Evolutionary conservation across 2,888 invertebrate genomes (phyloP).

Genomic region (Bellardia pandia): DNA sequence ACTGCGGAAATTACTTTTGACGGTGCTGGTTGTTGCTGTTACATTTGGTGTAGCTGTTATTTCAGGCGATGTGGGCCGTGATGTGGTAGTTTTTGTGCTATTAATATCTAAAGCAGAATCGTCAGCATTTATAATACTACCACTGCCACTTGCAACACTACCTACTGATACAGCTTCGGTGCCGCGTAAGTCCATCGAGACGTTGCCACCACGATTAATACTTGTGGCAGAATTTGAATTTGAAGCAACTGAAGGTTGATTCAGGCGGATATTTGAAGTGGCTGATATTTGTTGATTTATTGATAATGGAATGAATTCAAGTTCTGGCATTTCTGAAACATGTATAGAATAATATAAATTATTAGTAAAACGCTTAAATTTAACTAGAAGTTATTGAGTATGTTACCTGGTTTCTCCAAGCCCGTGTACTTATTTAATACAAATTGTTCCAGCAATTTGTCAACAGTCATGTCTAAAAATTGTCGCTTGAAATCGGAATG

Average conservation of each 20-base stretch:
- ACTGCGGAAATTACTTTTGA: conserved; percentile 79
- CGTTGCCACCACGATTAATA: conserved; percentile 79
- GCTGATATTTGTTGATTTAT: conserved; percentile 76
- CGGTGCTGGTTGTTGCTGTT: conserved; percentile 72
- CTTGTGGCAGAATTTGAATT: conserved; percentile 82
- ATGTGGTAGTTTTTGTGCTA: conserved; percentile 73
- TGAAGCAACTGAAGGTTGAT: conserved; percentile 78
- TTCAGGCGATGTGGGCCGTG: conserved; percentile 80
- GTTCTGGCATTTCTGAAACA: conserved; percentile 80
- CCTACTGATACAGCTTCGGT: conserved; percentile 73
- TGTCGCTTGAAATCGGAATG: conserved; percentile 96
- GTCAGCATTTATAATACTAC: conserved; percentile 78
- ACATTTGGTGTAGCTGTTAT: conserved; percentile 71
- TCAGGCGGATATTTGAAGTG: conserved; percentile 74
- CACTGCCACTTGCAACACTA: conserved; percentile 78
- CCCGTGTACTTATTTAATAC: conserved; percentile 96
- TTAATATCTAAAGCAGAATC: conserved; percentile 75
- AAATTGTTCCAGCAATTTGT: conserved; percentile 95
- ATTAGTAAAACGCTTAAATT: not conserved
- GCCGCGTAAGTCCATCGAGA: conserved; percentile 77
- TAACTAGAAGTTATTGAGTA: not conserved
- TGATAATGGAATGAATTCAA: conserved; percentile 81
- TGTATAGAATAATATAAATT: not conserved
- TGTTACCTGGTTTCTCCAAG: conserved; percentile 94
- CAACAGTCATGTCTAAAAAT: conserved; percentile 95